phyloP scores from a whole-genome alignment of 2,113 vertebrate species.

The Syngnathus floridae region DNA sequence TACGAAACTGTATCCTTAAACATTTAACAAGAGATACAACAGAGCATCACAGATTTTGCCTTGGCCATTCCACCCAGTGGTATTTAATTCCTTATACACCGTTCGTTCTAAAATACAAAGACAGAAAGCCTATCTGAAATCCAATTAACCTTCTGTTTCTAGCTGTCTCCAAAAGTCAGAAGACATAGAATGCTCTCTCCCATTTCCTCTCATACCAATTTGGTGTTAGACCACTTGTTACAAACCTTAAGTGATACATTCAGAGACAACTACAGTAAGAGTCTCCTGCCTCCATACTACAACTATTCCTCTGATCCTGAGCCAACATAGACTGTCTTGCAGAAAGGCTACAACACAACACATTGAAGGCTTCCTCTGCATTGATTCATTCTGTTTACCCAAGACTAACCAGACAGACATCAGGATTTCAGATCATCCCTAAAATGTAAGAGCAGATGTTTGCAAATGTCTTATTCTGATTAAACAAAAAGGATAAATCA shows the following conservation, averaged over 20 bases:
- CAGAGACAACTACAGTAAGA: conserved; percentile 5
- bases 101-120: background rate
- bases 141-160: background rate
- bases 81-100: background rate
- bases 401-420: background rate
- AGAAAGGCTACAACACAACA: background rate
- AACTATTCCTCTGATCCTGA: conserved; percentile 12
- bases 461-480: too few relatives aligned
- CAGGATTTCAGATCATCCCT: background rate
- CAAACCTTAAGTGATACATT: conserved; percentile 18
- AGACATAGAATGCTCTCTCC: conserved; percentile 2
- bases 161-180: conserved; percentile 6
- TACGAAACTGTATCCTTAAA: background rate
- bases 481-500: too few relatives aligned
- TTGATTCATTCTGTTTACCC: background rate
- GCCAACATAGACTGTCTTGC: conserved; percentile 7
- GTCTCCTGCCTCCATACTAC: conserved; percentile 1
- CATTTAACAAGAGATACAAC: background rate
- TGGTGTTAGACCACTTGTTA: background rate
- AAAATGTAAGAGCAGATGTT: background rate
- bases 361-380: background rate
- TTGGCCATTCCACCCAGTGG: background rate
- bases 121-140: background rate
- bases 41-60: background rate
- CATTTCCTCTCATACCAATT: background rate